Base-by-base conservation (phyloP, 1,140 invertebrate genomes). In the Ips typographus region DNA sequence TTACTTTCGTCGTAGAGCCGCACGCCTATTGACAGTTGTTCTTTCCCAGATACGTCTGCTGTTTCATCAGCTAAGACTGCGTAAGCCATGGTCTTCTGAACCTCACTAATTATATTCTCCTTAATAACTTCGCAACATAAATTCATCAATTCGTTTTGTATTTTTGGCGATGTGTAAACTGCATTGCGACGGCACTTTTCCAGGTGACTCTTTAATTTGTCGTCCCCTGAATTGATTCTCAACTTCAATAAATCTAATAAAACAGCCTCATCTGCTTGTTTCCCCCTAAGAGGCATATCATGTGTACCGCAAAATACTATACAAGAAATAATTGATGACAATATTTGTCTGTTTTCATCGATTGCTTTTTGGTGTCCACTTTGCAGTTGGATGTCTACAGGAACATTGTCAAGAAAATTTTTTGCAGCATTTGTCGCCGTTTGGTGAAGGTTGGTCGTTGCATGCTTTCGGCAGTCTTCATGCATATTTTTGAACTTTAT, bases 21-120 rank as follows among this genome's bases (percentile, higher is more conserved):
- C 44, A 77, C 51, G 39, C 74, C 73, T 52, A 79, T 64, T 4
- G 77, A 78, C 6, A 79, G 59, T 52, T 78, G 75, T 56, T 79
- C 75, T 40, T 71, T 76, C 57, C 76, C 76, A 56, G 73, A 42
- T 58, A 78, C 75, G 68, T 79, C 59, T 59, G 38, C 22, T 22
- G 22, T 22, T 22, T 22, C 22, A 22, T 22, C 22, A 22, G 22
- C 22, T 22, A 22, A 22, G 70, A 73, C 68, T 77, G 22, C 75
- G 69, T 78, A 75, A 44, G 76, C 73, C 56, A 78, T 56, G 38
- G 74, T 57, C 68, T 40, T 63, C 62, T 73, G 78, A 40, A 40
- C 43, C 22, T 59, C 65, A 44, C n/a, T 55, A 8, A 70, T 51
- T 2, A 72, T 60, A 6, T 64, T n/a, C 6, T 53, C 49, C 37